Evolutionary conservation across 2,888 invertebrate species (phyloP).

Genomic region (Formica aserva): DNA sequence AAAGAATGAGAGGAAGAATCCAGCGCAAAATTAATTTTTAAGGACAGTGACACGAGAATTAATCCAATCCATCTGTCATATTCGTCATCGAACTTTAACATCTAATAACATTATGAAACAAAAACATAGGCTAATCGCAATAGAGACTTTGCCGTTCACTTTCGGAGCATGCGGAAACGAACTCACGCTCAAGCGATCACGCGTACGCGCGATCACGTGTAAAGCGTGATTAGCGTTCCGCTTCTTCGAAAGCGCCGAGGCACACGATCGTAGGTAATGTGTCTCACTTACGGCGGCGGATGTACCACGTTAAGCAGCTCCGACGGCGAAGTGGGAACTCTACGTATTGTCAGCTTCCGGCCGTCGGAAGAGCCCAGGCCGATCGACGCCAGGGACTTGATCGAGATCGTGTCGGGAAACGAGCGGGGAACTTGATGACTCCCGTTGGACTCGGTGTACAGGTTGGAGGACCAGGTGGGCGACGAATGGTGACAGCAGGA

Average conservation of each 20-base stretch:
- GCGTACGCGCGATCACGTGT: slow-evolving; percentile 7
- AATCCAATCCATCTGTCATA: not conserved
- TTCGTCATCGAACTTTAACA: not conserved
- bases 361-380: slow-evolving; percentile 96
- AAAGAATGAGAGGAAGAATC: not conserved
- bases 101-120: not conserved
- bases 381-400: slow-evolving; percentile 93
- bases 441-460: slow-evolving; percentile 89
- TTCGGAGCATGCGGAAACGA: not conserved
- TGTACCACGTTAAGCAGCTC: slow-evolving; percentile 95
- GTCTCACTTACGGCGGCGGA: slow-evolving; percentile 92
- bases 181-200: slow-evolving; percentile 1
- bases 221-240: slow-evolving; percentile 21
- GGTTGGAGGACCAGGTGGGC: slow-evolving; percentile 85
- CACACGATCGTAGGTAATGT: slow-evolving; percentile 63
- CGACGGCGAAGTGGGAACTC: slow-evolving; percentile 94
- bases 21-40: not conserved
- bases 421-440: slow-evolving; percentile 81
- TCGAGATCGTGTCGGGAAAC: slow-evolving; percentile 89
- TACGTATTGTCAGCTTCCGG: slow-evolving; percentile 93
- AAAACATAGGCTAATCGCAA: not conserved
- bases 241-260: slow-evolving; percentile 39
- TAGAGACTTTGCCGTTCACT: not conserved
- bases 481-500: slow-evolving; percentile 67
- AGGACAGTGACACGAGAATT: not conserved